These are phyloP conservation scores for Drosophila austrosaltans DNA, from an alignment of 2,888 invertebrate genomes.

Conservation along the genomic window DNA sequence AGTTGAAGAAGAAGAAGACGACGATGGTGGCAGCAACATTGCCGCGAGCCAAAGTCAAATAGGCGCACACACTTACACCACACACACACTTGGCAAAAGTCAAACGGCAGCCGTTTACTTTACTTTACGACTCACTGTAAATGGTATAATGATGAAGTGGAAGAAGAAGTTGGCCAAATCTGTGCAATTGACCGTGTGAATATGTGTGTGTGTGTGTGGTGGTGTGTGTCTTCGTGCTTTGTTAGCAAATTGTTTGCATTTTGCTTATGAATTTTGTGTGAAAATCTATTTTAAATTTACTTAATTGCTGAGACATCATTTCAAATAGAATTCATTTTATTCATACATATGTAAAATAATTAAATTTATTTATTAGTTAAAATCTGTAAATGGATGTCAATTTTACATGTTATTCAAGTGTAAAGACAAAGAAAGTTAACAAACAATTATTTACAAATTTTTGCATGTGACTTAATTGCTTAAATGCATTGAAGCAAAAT, in stretches of 20 bases:
- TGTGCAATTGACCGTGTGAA: slow-evolving; percentile 27
- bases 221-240: slow-evolving; percentile 4
- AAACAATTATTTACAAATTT: slow-evolving; percentile 6
- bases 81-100: slow-evolving; percentile 46
- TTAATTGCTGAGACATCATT: slow-evolving; percentile 3
- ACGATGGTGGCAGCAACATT: slow-evolving; percentile 41
- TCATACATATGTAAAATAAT: neutral
- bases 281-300: neutral
- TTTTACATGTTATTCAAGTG: slow-evolving; percentile 1
- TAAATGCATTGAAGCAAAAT: slow-evolving; percentile 2
- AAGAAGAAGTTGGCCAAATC: slow-evolving; percentile 11
- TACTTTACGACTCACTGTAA: slow-evolving; percentile 73
- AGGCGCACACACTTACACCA: slow-evolving; percentile 43
- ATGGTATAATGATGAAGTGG: slow-evolving; percentile 68
- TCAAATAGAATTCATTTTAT: slow-evolving; percentile 1
- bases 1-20: slow-evolving; percentile 31
- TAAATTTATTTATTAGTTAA: neutral
- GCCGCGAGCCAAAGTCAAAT: slow-evolving; percentile 54
- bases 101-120: slow-evolving; percentile 65
- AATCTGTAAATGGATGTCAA: neutral
- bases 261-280: slow-evolving; percentile 8
- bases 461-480: neutral
- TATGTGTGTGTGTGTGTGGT: neutral
- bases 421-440: slow-evolving; percentile 5
- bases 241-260: slow-evolving; percentile 9